Conservation (phyloP, 2,888 invertebrate genomes). For the Eumerus sabulonum region DNA sequence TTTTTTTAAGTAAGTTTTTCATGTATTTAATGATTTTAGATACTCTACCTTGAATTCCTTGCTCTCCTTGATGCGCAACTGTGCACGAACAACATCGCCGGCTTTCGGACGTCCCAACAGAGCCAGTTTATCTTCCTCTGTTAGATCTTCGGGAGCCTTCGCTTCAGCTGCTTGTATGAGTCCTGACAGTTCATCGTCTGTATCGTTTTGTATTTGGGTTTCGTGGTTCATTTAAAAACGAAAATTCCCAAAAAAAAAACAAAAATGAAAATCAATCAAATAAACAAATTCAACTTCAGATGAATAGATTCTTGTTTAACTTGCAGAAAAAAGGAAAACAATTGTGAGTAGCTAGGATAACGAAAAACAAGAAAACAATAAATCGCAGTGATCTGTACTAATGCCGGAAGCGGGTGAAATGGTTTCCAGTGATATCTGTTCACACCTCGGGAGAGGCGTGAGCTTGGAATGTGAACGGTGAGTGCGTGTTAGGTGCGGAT, state of each 20-base stretch:
- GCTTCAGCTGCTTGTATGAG: constrained; percentile 83
- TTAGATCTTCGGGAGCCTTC: constrained; percentile 84
- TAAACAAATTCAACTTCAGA: constrained; percentile 27
- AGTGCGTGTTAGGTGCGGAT: constrained; percentile 46
- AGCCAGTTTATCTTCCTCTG: constrained; percentile 91
- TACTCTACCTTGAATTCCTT: constrained; percentile 96
- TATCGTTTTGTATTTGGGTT: constrained; percentile 8
- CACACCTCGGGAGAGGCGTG: constrained; percentile 23
- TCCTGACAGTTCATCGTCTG: constrained; percentile 82
- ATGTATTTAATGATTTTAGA: neutral
- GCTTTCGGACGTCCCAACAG: constrained; percentile 94
- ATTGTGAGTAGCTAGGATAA: constrained; percentile 43
- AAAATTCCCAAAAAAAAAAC: constrained; percentile 17
- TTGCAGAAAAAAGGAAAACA: constrained; percentile 37
- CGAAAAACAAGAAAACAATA: constrained; percentile 37
- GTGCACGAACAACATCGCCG: constrained; percentile 91
- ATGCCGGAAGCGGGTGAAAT: constrained; percentile 51
- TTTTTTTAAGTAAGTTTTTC: neutral
- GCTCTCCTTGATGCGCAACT: constrained; percentile 96
- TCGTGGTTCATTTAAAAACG: constrained; percentile 18
- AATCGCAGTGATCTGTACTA: constrained; percentile 58
- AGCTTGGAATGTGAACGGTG: constrained; percentile 12
- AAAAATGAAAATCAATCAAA: neutral
- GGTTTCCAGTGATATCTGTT: constrained; percentile 8
- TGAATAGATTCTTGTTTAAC: constrained; percentile 10